A percentile compares a stretch with the other conserved stretches of the same genome.
These are phyloP conservation scores for Agrochola macilenta DNA, from an alignment of 2,888 invertebrate species.

Conservation along the genomic window DNA sequence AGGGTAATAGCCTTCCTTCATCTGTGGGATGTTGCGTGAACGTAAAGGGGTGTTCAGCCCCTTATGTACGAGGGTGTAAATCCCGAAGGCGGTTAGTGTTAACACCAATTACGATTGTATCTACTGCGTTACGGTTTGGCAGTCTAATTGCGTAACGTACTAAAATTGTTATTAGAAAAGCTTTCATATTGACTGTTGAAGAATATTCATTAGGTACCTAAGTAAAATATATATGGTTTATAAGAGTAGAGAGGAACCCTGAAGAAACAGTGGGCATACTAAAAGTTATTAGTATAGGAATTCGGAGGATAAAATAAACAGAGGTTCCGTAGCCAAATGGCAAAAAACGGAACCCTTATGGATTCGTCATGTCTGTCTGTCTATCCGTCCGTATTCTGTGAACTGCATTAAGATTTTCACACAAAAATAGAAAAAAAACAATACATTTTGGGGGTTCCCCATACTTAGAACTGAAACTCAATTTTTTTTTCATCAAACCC, in stretches of 20 bases:
- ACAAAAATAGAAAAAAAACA: too few species aligned
- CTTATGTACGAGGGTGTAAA: slow-evolving; percentile 41
- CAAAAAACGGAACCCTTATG: too few species aligned
- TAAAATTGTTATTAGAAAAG: background rate
- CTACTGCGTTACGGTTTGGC: background rate
- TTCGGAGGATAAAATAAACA: background rate
- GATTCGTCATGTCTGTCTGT: too few species aligned
- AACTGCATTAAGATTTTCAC: too few species aligned
- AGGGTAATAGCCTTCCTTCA: slow-evolving; percentile 11
- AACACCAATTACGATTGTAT: slow-evolving; percentile 46
- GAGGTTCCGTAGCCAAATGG: too few species aligned
- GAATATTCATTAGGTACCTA: too few species aligned
- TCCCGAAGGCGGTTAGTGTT: slow-evolving; percentile 41
- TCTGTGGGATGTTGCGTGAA: slow-evolving; percentile 14
- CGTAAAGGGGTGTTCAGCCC: slow-evolving; percentile 24
- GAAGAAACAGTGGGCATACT: too few species aligned
- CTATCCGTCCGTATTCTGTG: too few species aligned
- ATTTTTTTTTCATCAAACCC: too few species aligned
- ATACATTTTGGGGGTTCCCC: too few species aligned
- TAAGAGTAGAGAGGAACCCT: background rate
- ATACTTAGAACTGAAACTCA: too few species aligned
- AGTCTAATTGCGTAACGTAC: background rate
- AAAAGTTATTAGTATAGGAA: too few species aligned
- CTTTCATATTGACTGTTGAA: background rate
- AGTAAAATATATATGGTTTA: background rate